These are phyloP conservation scores for Cylas formicarius DNA, from an alignment of 1,140 invertebrate species.

Conservation along the genomic window DNA sequence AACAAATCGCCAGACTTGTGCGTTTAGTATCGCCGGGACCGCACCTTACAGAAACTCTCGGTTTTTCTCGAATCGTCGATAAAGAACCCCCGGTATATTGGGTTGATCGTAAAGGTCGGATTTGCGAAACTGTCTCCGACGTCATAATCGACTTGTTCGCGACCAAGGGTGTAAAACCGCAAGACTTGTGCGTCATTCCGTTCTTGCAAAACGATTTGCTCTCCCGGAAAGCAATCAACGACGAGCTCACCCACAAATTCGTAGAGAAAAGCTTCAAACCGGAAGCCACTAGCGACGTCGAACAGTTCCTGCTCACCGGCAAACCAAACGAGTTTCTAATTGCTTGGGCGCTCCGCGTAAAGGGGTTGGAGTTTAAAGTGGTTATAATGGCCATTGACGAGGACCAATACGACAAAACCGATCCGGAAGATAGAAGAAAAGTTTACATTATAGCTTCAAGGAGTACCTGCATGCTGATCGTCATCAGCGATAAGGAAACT, in stretches of 20 bases:
- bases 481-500: constrained; percentile 30
- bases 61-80: constrained; percentile 11
- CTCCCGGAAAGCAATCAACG: constrained; percentile 32
- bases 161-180: constrained; percentile 39
- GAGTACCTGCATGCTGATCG: constrained; percentile 38
- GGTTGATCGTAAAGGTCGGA: constrained; percentile 27
- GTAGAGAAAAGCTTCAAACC: constrained; percentile 37
- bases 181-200: constrained; percentile 40
- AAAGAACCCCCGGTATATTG: constrained; percentile 38
- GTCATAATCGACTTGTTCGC: constrained; percentile 39
- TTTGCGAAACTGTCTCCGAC: constrained; percentile 25
- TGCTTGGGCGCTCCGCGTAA: constrained; percentile 38
- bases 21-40: constrained; percentile 36
- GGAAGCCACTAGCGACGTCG: constrained; percentile 33
- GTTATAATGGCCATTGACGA: constrained; percentile 40
- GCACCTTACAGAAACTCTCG: constrained; percentile 24
- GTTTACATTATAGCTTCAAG: constrained; percentile 41
- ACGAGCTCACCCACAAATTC: constrained; percentile 33
- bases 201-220: constrained; percentile 33
- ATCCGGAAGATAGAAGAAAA: constrained; percentile 37
- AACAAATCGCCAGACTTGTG: constrained; percentile 37
- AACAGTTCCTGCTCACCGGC: constrained; percentile 31
- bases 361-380: constrained; percentile 41
- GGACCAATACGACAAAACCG: constrained; percentile 37
- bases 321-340: constrained; percentile 37